Conservation (phyloP, 2,113 vertebrate genomes). For the Muscicapa adusta region DNA sequence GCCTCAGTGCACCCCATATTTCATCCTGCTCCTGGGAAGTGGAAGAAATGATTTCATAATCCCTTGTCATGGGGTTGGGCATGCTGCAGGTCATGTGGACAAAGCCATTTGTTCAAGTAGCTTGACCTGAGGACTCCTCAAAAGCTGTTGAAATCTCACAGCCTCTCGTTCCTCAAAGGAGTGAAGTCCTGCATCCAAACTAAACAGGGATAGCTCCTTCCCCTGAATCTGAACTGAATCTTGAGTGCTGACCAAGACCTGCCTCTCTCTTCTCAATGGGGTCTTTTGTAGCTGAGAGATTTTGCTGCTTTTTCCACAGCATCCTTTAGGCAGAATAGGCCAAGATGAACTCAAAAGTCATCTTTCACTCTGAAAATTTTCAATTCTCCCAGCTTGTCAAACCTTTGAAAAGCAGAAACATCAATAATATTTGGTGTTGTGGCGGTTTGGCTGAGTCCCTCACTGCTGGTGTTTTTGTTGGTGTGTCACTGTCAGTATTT, state of each 20-base stretch:
- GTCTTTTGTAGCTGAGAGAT: background rate
- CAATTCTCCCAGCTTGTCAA: background rate
- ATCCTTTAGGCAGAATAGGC: background rate
- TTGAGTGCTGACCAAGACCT: background rate
- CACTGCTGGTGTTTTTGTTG: conserved; percentile 27
- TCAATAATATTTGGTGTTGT: conserved; percentile 19
- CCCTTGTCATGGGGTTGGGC: background rate
- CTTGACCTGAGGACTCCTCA: conserved; percentile 15
- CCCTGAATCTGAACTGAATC: background rate
- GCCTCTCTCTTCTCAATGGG: background rate
- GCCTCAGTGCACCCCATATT: background rate
- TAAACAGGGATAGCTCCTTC: background rate
- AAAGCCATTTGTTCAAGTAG: conserved; percentile 29
- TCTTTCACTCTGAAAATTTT: background rate
- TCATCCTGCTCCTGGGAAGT: background rate
- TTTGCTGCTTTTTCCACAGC: background rate
- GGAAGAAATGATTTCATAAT: conserved; percentile 15
- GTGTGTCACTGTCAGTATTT: conserved; percentile 39
- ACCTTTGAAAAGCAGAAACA: background rate
- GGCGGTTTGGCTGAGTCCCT: background rate
- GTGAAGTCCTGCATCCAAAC: conserved; percentile 2
- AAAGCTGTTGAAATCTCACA: conserved; percentile 30
- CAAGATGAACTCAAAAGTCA: background rate
- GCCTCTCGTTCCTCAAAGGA: conserved; percentile 24
- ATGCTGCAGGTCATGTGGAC: background rate